These are phyloP conservation scores for Apotomis betuletana DNA, from an alignment of 2,888 invertebrate genomes.

Conservation along the genomic window DNA sequence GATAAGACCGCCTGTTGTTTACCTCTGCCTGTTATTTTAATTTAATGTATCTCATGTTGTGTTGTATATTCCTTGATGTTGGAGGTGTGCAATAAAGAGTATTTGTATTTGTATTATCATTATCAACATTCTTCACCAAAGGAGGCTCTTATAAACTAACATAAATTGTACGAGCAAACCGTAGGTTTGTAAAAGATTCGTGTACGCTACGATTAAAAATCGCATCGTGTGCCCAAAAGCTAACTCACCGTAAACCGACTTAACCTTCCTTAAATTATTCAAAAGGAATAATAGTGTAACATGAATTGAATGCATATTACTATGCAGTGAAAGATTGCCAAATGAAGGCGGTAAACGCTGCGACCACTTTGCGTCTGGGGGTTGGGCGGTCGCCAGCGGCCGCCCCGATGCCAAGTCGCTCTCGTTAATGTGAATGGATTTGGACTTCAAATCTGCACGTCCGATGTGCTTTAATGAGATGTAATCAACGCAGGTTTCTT, in stretches of 20 bases:
- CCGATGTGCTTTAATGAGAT: constrained; percentile 39
- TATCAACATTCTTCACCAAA: too few species aligned
- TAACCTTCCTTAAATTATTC: constrained; percentile 40
- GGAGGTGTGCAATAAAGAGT: too few species aligned
- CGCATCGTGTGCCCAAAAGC: constrained; percentile 22
- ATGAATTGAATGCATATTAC: constrained; percentile 43
- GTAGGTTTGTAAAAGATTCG: not conserved
- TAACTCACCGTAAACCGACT: constrained; percentile 35
- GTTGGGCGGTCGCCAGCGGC: constrained; percentile 36
- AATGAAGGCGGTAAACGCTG: constrained; percentile 42
- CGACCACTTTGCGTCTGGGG: constrained; percentile 40
- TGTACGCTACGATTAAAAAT: constrained; percentile 10
- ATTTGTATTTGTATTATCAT: too few species aligned
- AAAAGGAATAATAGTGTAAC: constrained; percentile 41
- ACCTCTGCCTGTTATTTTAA: too few species aligned
- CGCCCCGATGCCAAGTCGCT: constrained; percentile 35
- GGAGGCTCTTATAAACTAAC: too few species aligned
- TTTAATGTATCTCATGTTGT: too few species aligned
- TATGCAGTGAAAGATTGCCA: constrained; percentile 43
- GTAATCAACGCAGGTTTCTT: constrained; percentile 37
- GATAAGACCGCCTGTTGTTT: too few species aligned
- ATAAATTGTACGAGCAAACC: too few species aligned
- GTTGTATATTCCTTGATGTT: too few species aligned
- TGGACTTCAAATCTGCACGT: constrained; percentile 38
- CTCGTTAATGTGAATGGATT: constrained; percentile 41